phyloP scores from a whole-genome alignment of 2,113 vertebrate genomes.

The Oryzias woworae region DNA sequence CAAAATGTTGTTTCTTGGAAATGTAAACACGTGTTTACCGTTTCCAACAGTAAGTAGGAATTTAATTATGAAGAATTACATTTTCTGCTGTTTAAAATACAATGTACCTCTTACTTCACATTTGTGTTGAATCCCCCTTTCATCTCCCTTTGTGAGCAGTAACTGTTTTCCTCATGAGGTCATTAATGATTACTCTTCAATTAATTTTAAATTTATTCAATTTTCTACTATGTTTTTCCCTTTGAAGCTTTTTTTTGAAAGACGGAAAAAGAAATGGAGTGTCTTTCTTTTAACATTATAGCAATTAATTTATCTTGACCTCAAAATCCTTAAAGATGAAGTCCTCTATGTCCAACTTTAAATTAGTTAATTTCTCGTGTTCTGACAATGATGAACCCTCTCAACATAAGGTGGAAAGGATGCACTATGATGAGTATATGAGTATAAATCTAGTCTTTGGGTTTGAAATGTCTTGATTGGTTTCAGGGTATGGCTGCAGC shows the following conservation, averaged over 20 bases:
- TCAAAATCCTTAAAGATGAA: constrained; percentile 21
- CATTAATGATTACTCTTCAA: background rate
- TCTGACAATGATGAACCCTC: background rate
- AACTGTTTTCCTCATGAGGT: background rate
- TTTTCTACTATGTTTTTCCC: background rate
- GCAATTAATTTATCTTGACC: constrained; percentile 11
- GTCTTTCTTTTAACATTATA: constrained; percentile 11
- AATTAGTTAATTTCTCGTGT: constrained; percentile 11
- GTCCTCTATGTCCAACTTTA: constrained; percentile 50
- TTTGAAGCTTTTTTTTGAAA: background rate
- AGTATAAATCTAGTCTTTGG: too few species aligned
- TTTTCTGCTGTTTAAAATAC: background rate
- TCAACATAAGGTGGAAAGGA: background rate
- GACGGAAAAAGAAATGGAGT: constrained; percentile 6
- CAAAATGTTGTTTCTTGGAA: too few species aligned
- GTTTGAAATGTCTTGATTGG: background rate
- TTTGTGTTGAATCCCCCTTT: background rate
- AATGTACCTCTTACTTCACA: background rate
- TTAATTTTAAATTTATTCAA: background rate
- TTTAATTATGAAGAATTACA: too few species aligned
- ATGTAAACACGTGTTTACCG: too few species aligned
- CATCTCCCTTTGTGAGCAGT: background rate
- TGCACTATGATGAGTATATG: too few species aligned
- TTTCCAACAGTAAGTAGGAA: too few species aligned
- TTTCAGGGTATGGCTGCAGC: background rate